These are phyloP conservation scores for Allacma fusca DNA, from an alignment of 2,888 invertebrate species.

Conservation along the genomic window DNA sequence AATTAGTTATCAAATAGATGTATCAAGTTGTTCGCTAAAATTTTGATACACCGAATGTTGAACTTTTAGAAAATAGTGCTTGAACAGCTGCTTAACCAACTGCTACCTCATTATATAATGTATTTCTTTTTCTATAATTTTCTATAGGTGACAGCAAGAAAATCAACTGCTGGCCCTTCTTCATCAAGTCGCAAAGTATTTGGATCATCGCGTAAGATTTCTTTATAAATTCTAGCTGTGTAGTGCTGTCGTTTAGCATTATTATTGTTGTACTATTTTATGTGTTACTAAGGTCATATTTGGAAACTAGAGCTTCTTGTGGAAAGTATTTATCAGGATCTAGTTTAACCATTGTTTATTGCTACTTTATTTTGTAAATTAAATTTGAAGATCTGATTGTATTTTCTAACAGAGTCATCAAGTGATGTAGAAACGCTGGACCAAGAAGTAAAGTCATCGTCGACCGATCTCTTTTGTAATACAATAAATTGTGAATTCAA, in stretches of 20 bases:
- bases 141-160: slow-evolving; percentile 25
- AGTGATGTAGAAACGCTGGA: neutral
- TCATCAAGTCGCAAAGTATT: too few relatives aligned
- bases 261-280: neutral
- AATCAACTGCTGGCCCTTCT: slow-evolving; percentile 5
- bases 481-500: neutral
- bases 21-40: too few relatives aligned
- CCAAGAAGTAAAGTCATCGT: neutral
- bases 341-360: too few relatives aligned
- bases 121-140: neutral
- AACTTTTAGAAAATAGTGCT: too few relatives aligned
- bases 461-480: neutral
- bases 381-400: neutral
- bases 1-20: too few relatives aligned
- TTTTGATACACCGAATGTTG: too few relatives aligned
- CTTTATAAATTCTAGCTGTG: too few relatives aligned
- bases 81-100: too few relatives aligned
- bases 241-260: too few relatives aligned
- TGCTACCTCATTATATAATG: neutral
- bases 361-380: too few relatives aligned
- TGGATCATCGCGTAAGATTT: too few relatives aligned
- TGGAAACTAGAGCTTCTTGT: neutral
- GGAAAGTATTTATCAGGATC: too few relatives aligned
- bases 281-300: neutral
- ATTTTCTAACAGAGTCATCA: neutral